Conservation (phyloP, 2,113 vertebrate species). For the Neodon shergylaensis region DNA sequence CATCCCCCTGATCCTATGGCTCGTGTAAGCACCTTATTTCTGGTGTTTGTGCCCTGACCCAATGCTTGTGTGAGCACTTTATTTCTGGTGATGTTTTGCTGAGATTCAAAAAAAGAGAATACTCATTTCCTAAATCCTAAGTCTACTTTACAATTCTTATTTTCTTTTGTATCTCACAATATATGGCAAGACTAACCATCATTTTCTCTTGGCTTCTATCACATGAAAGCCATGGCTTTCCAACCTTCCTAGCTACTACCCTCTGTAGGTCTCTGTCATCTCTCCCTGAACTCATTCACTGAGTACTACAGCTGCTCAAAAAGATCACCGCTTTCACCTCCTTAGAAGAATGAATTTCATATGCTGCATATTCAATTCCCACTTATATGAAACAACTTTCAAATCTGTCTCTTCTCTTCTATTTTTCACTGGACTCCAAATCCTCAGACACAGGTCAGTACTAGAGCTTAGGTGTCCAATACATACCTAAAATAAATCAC, state of each 20-base stretch:
- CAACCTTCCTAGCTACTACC: neutral
- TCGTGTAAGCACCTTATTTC: neutral
- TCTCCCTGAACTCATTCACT: neutral
- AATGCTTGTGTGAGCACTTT: neutral
- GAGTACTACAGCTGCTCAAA: neutral
- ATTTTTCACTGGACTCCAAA: neutral
- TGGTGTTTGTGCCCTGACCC: too few species aligned
- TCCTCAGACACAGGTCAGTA: neutral
- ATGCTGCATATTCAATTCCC: neutral
- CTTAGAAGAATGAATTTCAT: neutral
- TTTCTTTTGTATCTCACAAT: neutral
- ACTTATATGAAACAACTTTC: neutral
- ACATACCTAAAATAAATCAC: neutral
- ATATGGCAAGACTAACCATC: neutral
- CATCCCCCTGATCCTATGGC: neutral
- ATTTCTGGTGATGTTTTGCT: neutral
- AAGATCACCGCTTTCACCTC: neutral
- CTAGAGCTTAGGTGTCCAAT: neutral
- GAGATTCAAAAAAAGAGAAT: neutral
- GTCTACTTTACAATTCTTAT: neutral
- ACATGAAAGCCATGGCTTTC: neutral
- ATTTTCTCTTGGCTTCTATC: slow-evolving; percentile 5
- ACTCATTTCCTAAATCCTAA: neutral
- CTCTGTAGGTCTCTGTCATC: neutral
- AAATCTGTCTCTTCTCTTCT: neutral